Percentiles rank a stretch among this genome's conserved stretches.
These are phyloP conservation scores for Enhydra lutris DNA, from an alignment of 2,113 vertebrate genomes.

Conservation along the genomic window DNA sequence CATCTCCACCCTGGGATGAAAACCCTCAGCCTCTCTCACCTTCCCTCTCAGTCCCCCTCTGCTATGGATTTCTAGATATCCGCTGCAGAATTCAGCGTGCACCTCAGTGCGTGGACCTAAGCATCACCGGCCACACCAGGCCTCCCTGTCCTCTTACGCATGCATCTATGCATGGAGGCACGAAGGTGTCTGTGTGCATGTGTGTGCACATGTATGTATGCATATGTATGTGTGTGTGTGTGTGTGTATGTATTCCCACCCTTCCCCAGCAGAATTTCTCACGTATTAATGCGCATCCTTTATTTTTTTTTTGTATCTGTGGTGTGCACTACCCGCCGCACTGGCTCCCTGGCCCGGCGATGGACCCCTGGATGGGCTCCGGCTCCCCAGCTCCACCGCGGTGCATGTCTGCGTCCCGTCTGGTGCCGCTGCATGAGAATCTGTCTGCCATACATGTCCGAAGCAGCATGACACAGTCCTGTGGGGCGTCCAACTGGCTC, in stretches of 20 bases:
- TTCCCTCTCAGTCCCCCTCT: background rate
- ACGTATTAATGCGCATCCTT: background rate
- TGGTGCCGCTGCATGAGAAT: background rate
- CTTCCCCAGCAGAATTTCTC: background rate
- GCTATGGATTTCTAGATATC: background rate
- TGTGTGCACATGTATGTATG: background rate
- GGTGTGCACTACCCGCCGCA: accelerated
- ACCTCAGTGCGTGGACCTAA: background rate
- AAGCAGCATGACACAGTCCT: background rate
- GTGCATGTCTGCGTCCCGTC: accelerated
- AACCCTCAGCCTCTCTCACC: background rate
- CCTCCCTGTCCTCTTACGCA: background rate
- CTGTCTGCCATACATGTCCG: background rate
- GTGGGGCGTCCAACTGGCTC: accelerated
- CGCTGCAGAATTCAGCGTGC: background rate
- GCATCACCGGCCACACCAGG: background rate
- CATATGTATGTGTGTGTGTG: background rate
- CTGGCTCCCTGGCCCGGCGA: background rate
- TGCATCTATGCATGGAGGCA: background rate
- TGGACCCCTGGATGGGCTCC: background rate
- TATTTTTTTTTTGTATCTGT: background rate
- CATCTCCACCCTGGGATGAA: no score
- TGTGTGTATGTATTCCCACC: background rate
- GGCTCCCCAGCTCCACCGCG: background rate
- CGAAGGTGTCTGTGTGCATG: background rate